These are phyloP conservation scores for Ectemnius cavifrons DNA, from an alignment of 2,888 invertebrate genomes.

Conservation along the genomic window DNA sequence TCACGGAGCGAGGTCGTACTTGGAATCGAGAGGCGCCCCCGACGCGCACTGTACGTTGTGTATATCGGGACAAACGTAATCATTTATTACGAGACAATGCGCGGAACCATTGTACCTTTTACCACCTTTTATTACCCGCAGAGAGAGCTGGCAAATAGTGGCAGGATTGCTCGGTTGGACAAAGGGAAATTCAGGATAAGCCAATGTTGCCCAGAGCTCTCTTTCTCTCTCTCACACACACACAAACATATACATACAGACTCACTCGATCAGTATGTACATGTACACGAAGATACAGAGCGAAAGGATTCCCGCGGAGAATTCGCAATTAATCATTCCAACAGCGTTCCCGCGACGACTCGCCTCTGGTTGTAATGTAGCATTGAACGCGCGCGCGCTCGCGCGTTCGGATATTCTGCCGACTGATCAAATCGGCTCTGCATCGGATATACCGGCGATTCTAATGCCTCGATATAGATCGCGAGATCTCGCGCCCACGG, in stretches of 20 bases:
- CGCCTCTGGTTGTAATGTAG: constrained; percentile 2
- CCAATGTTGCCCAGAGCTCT: constrained; percentile 20
- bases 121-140: constrained; percentile 40
- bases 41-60: too few species aligned
- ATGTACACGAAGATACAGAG: constrained; percentile 12
- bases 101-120: constrained; percentile 47
- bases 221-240: too few species aligned
- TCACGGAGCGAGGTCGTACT: constrained; percentile 6
- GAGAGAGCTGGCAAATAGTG: constrained; percentile 30
- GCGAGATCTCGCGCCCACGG: constrained; percentile 9
- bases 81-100: constrained; percentile 49
- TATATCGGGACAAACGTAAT: constrained; percentile 43
- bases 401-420: background rate
- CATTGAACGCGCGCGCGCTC: background rate
- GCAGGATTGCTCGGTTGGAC: constrained; percentile 1
- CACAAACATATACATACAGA: too few species aligned
- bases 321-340: constrained; percentile 45
- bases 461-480: constrained; percentile 13
- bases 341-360: constrained; percentile 9
- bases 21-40: too few species aligned
- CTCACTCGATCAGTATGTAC: too few species aligned
- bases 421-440: background rate
- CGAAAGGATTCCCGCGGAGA: constrained; percentile 19
- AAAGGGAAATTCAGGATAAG: constrained; percentile 35
- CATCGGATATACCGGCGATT: background rate